Percentiles rank a stretch among this genome's conserved stretches.
Evolutionary conservation across 1,140 invertebrate species (phyloP).

Genomic region (Ips nitidus): DNA sequence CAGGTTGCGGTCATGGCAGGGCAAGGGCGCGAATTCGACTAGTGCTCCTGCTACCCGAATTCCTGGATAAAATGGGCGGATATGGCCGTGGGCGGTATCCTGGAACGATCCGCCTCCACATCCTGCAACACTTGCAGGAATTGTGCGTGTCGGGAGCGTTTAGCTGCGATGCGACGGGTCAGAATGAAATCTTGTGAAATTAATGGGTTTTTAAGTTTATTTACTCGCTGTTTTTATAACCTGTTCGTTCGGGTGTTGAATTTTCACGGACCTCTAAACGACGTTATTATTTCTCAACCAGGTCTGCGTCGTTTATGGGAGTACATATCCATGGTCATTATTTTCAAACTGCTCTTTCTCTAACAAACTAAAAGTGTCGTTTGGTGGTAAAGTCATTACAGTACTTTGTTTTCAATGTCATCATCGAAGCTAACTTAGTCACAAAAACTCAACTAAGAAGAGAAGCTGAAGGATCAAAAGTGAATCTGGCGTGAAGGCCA

Average conservation of each 20-base stretch:
- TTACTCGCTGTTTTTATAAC: conserved; percentile 31
- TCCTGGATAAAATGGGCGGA: conserved; percentile 31
- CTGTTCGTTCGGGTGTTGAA: conserved; percentile 17
- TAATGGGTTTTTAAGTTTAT: conserved; percentile 35
- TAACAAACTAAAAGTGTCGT: too few species aligned
- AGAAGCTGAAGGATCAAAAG: too few species aligned
- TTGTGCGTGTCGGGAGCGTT: conserved; percentile 28
- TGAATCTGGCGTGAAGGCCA: too few species aligned
- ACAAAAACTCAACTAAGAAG: too few species aligned
- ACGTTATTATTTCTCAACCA: conserved; percentile 10
- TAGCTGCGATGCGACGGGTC: conserved; percentile 25
- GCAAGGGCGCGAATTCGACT: conserved; percentile 28
- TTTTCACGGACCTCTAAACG: not conserved
- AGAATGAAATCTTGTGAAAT: conserved; percentile 27
- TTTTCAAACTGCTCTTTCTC: not conserved
- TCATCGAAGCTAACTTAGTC: too few species aligned
- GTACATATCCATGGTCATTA: not conserved
- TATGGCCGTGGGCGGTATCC: conserved; percentile 24
- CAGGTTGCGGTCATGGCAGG: not conserved
- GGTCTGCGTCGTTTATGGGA: not conserved
- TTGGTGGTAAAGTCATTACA: too few species aligned
- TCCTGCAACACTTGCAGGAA: conserved; percentile 35
- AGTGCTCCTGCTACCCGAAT: conserved; percentile 21
- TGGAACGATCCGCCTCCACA: conserved; percentile 20
- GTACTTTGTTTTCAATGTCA: too few species aligned